Base-by-base conservation (phyloP, 2,888 invertebrate genomes). In the Nymphalis c-album region DNA sequence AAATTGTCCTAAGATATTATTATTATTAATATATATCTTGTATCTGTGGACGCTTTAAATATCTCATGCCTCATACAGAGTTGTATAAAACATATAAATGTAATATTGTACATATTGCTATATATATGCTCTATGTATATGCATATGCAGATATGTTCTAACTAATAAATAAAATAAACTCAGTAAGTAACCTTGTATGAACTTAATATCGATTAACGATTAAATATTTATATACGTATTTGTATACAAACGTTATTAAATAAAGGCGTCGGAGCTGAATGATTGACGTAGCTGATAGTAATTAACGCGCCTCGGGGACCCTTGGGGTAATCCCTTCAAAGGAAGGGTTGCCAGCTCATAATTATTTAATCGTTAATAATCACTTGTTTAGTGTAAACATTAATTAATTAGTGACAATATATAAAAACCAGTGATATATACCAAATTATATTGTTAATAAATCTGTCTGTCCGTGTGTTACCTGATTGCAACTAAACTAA, bases 261-360 rank as follows among this genome's bases (percentile, higher is more conserved):
- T 75, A 79, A 77, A 77, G 77, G 80, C 78, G 82, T 70, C 73
- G 63, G 68, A 65, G 72, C 73, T 71, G 75, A 76, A 77, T 75
- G 75, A 77, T 76, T 72, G 76, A 69, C 57, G 57, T 57, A 55
- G 69, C 69, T 73, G 75, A 70, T 73, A 77, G 78, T 82, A 79
- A 82, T 83, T 81, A 82, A 77, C 79, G 76, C 79, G 76, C 71
- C 74, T 71, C 67, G 72, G 75, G 40, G 75, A 73, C 74, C 76
- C 78, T 73, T 69, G 64, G 10, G 64, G 68, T 78, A 80, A 81
- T 79, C 80, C 81, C 78, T 76, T 79, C 79, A 82, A 82, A 80
- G 78, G 74, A 71, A 71, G 71, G 74, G 71, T 71, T 64, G 64
- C 57, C 53, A 68, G 65, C 68, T 67, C 62, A 71, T 74, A 73